phyloP scores from a whole-genome alignment of 2,797 vertebrate genomes.

The Aeoliscus strigatus region DNA sequence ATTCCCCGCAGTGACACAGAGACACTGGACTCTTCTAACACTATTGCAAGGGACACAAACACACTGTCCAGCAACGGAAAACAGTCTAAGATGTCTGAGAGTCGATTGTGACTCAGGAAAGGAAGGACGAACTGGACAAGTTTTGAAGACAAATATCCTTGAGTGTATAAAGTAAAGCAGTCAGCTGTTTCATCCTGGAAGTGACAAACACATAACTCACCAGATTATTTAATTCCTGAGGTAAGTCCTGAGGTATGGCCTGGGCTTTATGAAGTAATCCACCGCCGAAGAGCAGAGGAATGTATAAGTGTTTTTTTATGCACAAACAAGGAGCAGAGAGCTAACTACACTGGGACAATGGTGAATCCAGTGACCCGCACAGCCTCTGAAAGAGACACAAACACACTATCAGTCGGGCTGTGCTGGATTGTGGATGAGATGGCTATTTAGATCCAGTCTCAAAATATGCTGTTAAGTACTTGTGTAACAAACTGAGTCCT shows the following conservation, averaged over 20 bases:
- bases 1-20: conserved; percentile 79
- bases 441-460: conserved; percentile 22
- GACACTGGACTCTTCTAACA: no score
- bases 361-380: conserved; percentile 19
- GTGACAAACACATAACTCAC: conserved; percentile 65
- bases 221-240: conserved; percentile 67
- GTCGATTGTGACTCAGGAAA: conserved; percentile 66
- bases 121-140: conserved; percentile 4
- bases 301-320: conserved; percentile 55
- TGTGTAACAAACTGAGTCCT: conserved; percentile 41
- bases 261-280: conserved; percentile 64
- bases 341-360: conserved; percentile 14
- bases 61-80: conserved; percentile 77
- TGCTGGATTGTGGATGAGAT: conserved; percentile 45
- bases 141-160: conserved; percentile 16
- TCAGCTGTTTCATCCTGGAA: conserved; percentile 58
- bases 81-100: conserved; percentile 80
- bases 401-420: conserved; percentile 32
- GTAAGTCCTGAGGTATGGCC: conserved; percentile 64
- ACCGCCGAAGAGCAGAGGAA: conserved; percentile 53
- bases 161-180: conserved; percentile 37
- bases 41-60: no score
- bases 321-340: conserved; percentile 42
- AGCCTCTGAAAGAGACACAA: conserved; percentile 25
- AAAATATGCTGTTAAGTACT: conserved; percentile 39